phyloP scores from a whole-genome alignment of 2,113 vertebrate species.

The Hemiprocne comata region DNA sequence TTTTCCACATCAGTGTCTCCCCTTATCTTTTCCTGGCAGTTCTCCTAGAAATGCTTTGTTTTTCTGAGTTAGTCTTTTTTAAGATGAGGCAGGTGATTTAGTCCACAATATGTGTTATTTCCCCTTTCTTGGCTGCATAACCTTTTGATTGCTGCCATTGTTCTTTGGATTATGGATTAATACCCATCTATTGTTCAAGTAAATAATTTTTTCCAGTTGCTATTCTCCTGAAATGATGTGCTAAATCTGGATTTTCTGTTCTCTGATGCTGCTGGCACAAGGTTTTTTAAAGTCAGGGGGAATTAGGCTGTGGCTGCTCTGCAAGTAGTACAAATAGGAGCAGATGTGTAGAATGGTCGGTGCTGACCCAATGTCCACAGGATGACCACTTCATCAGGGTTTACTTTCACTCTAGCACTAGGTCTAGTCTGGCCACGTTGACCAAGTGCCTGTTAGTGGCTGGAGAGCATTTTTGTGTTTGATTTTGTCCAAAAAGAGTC shows the following conservation, averaged over 20 bases:
- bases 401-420: background rate
- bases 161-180: background rate
- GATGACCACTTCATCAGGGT: background rate
- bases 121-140: background rate
- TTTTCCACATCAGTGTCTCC: background rate
- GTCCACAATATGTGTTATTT: background rate
- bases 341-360: background rate
- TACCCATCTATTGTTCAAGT: background rate
- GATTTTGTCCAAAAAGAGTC: background rate
- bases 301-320: background rate
- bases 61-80: conserved; percentile 1
- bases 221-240: background rate
- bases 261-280: background rate
- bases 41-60: background rate
- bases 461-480: background rate
- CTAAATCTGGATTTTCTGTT: background rate
- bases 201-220: background rate
- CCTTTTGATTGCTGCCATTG: background rate
- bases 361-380: background rate
- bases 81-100: background rate
- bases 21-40: background rate
- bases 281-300: background rate
- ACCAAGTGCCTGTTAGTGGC: background rate
- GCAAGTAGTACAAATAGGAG: background rate
- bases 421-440: background rate